Conservation (phyloP, 2,113 vertebrate genomes). For the Dicerorhinus sumatrensis region DNA sequence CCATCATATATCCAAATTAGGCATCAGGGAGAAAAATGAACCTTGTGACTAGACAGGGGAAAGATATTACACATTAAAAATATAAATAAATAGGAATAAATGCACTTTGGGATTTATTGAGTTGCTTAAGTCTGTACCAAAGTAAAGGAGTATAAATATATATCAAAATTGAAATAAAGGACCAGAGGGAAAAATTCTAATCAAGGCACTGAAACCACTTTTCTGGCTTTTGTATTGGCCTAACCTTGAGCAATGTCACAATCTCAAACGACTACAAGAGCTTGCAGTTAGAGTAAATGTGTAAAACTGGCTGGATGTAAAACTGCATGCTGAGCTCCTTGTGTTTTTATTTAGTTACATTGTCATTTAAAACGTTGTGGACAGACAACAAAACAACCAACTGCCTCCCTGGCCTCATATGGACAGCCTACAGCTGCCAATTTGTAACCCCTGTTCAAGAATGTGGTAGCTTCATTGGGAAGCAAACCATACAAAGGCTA, state of each 20-base stretch:
- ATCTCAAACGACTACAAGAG: not conserved
- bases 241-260: not conserved
- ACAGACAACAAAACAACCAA: not conserved
- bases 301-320: not conserved
- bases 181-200: not conserved
- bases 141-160: not conserved
- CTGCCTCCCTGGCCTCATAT: not conserved
- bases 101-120: not conserved
- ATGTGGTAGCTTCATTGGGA: not conserved
- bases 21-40: not conserved
- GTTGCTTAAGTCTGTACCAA: not conserved
- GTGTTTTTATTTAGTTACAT: not conserved
- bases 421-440: not conserved
- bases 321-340: not conserved
- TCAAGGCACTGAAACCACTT: not conserved
- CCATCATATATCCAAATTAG: not conserved
- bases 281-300: not conserved
- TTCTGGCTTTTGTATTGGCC: not conserved
- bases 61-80: not conserved
- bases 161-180: not conserved
- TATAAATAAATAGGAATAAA: not conserved
- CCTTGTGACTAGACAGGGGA: not conserved
- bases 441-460: not conserved
- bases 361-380: not conserved
- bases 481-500: not conserved